Evolutionary conservation across 2,888 invertebrate genomes (phyloP).

Genomic region (Diaphora mendica): DNA sequence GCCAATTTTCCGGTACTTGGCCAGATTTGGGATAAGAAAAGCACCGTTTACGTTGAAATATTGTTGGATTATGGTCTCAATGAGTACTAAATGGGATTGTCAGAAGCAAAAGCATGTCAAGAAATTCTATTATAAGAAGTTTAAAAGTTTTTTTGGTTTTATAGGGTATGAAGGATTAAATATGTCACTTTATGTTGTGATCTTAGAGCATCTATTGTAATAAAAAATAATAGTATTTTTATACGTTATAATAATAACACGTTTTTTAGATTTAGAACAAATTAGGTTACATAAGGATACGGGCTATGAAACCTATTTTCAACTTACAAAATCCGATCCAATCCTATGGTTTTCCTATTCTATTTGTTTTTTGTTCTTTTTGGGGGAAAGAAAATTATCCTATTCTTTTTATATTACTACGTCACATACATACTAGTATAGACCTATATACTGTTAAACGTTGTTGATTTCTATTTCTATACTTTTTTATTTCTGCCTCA

Average conservation of each 20-base stretch:
- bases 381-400: no score
- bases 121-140: slow-evolving; percentile 25
- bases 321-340: no score
- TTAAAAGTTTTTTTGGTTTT: neutral
- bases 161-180: neutral
- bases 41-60: slow-evolving; percentile 50
- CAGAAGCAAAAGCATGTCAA: slow-evolving; percentile 36
- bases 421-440: no score
- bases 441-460: no score
- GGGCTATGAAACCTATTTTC: no score
- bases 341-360: no score
- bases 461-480: no score
- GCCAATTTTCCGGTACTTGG: slow-evolving; percentile 51
- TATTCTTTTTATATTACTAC: no score
- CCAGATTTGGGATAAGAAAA: slow-evolving; percentile 49
- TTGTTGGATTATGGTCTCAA: slow-evolving; percentile 34
- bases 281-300: no score
- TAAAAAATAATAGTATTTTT: neutral
- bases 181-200: neutral
- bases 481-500: no score
- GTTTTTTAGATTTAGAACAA: neutral
- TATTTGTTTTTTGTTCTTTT: no score
- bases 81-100: slow-evolving; percentile 43
- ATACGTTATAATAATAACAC: neutral
- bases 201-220: neutral